Conservation (phyloP, 2,888 invertebrate species). For the Phyto melanocephala region DNA sequence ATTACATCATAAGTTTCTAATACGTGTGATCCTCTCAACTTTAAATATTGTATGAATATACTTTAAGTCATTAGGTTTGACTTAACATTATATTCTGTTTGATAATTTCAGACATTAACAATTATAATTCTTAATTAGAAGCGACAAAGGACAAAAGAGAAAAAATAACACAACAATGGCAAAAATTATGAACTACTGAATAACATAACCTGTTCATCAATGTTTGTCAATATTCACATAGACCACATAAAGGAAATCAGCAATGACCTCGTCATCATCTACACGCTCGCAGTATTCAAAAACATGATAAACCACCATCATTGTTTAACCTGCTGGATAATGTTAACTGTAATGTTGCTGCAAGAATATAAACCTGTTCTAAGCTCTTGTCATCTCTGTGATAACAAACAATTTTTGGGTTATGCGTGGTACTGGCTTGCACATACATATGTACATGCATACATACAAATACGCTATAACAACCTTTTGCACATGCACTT, state of each 20-base stretch:
- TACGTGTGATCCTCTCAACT: no score
- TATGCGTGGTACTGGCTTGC: constrained; percentile 41
- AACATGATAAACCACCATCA: background rate
- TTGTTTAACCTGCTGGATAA: background rate
- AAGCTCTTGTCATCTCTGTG: constrained; percentile 15
- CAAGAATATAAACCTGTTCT: background rate
- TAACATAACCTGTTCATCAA: constrained; percentile 19
- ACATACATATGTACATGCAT: no score
- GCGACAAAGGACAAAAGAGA: background rate
- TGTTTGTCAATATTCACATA: constrained; percentile 6
- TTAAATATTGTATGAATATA: background rate
- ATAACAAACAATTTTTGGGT: constrained; percentile 24
- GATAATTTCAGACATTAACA: background rate
- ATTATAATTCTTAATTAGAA: background rate
- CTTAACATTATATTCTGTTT: constrained; percentile 28
- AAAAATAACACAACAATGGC: background rate
- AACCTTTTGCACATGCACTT: no score
- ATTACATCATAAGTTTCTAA: no score
- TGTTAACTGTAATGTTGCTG: background rate
- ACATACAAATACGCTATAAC: constrained; percentile 35
- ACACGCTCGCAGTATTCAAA: no score
- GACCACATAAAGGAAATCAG: background rate
- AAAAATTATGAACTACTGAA: background rate
- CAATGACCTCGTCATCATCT: background rate
- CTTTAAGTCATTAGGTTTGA: background rate